A percentile compares a stretch with the other conserved stretches of the same genome.
Evolutionary conservation across 1,140 invertebrate genomes (phyloP).

Genomic region (Drosophila chauvacae): DNA sequence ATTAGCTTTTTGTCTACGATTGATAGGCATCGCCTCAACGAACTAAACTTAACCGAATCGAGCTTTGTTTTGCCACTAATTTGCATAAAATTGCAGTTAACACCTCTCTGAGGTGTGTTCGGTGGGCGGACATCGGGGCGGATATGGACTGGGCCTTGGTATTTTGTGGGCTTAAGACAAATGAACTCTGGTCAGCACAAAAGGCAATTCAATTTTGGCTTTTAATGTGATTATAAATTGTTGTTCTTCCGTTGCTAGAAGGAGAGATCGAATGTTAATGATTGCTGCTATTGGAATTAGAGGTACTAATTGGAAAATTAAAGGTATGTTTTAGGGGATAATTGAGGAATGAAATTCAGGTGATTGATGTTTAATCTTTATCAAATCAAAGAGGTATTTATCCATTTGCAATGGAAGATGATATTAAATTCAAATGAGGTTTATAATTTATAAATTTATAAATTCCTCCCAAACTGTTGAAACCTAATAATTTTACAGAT

Average conservation of each 20-base stretch:
- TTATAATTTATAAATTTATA: background rate
- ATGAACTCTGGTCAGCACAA: constrained; percentile 21
- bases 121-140: constrained; percentile 3
- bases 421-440: background rate
- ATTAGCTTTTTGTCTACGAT: constrained; percentile 58
- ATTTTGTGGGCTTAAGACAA: constrained; percentile 12
- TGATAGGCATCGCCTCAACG: constrained; percentile 62
- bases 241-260: background rate
- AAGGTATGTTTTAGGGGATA: background rate
- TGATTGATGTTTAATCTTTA: background rate
- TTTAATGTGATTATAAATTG: constrained; percentile 37
- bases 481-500: background rate
- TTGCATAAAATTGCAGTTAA: constrained; percentile 76
- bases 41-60: constrained; percentile 13
- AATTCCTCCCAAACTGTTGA: no score
- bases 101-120: constrained; percentile 56
- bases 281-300: constrained; percentile 3
- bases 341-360: background rate
- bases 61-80: constrained; percentile 48
- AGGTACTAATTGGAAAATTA: constrained; percentile 26
- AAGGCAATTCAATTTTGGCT: constrained; percentile 24
- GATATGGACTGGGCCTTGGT: constrained; percentile 16
- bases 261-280: background rate
- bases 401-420: background rate
- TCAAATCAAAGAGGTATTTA: no score